These are phyloP conservation scores for Coregonus clupeaformis DNA, from an alignment of 2,113 vertebrate genomes.

Conservation along the genomic window DNA sequence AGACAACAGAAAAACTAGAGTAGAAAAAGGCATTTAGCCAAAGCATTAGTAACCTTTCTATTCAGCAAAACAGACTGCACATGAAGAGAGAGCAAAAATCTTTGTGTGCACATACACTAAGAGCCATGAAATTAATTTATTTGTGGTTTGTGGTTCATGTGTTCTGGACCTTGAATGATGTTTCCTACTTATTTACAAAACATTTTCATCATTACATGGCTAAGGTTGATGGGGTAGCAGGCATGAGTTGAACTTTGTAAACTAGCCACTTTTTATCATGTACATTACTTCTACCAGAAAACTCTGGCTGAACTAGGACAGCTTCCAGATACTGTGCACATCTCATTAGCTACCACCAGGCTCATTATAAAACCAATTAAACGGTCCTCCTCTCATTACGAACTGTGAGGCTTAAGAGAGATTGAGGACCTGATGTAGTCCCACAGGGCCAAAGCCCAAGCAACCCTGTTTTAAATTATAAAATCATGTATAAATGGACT, in stretches of 20 bases:
- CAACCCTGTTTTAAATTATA: constrained; percentile 53
- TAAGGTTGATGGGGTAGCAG: neutral
- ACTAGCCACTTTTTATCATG: neutral
- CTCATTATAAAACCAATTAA: constrained; percentile 73
- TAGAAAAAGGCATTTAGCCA: neutral
- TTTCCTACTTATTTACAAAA: neutral
- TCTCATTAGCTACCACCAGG: constrained; percentile 46
- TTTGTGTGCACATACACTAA: neutral
- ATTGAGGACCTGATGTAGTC: constrained; percentile 61
- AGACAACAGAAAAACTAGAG: neutral
- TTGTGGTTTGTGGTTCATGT: neutral
- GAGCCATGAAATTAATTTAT: neutral
- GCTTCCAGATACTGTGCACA: constrained; percentile 32
- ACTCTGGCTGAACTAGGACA: constrained; percentile 11
- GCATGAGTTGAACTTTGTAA: neutral
- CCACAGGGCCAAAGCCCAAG: constrained; percentile 45
- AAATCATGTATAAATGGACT: constrained; percentile 38
- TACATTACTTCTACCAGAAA: constrained; percentile 5
- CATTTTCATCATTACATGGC: neutral
- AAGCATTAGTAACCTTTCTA: neutral
- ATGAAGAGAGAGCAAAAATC: neutral
- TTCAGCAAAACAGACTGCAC: neutral
- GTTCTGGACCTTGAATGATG: neutral
- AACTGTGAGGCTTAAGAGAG: constrained; percentile 55
- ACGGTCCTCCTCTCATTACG: constrained; percentile 58